Evolutionary conservation across 2,113 vertebrate species (phyloP), one percentile per base, ranked within the genome.

Genomic region (Apus apus): DNA sequence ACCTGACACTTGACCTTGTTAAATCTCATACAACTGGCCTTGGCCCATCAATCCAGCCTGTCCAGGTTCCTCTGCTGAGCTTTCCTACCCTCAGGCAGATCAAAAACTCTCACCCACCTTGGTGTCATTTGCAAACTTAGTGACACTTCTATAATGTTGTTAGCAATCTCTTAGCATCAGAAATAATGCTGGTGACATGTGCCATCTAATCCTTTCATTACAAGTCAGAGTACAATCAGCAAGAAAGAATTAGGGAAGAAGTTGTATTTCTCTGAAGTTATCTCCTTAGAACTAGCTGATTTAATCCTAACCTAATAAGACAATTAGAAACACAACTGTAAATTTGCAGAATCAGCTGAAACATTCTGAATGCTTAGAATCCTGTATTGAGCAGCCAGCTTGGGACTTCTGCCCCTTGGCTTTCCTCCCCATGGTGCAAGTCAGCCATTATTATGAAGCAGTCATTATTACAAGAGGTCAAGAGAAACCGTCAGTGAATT

Each of bases 161-260:
- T 94, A 93, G 32, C 64, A 77, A 90, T 91, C 91, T 93, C 76
- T 73, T 73, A 91, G 29, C 46, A 90, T 91, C 93, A 91, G 89
- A 95, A 96, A 80, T 76, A 94, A 83, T 80, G 48, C 64, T 57
- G 38, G 79, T 88, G 90, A 91, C 79, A 86, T 71, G 80, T 94
- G 87, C 85, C 75, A 90, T 74, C 85, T 88, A 85, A 87, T 94
- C 85, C 75, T 91, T 87, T 96, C 71, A 77, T 76, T 96, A 89
- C 38, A 67, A 90, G 75, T 91, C 71, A 73, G 36, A 85, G 51
- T 62, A 87, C 82, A 67, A 94, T 71, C 90, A 92, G 83, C 90
- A 72, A 82, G 38, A 90, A 38, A 71, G 73, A 85, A 87, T 82
- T 89, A 90, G 36, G n/a, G 64, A 94, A 95, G 70, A 83, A 78